These are phyloP conservation scores for Phaonia tiefii DNA, from an alignment of 2,888 invertebrate species.

Conservation along the genomic window DNA sequence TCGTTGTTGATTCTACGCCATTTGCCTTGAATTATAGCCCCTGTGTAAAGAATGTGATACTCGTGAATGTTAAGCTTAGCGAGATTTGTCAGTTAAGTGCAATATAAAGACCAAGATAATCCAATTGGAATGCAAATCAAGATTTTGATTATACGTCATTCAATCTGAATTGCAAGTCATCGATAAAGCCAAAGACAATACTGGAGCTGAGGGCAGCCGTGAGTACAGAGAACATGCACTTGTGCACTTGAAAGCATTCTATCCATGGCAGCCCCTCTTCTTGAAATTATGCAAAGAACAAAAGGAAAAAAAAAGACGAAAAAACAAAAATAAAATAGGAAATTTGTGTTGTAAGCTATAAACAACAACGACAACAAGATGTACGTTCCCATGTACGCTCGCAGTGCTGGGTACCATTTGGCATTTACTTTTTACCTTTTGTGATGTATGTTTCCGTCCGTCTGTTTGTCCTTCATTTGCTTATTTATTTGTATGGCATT, in stretches of 20 bases:
- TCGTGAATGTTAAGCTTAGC: too few relatives aligned
- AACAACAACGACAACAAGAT: neutral
- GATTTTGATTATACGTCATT: constrained; percentile 36
- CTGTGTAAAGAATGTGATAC: too few relatives aligned
- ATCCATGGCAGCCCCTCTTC: neutral
- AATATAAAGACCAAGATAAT: constrained; percentile 7
- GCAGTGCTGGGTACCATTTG: constrained; percentile 22
- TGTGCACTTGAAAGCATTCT: too few relatives aligned
- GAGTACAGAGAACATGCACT: constrained; percentile 1
- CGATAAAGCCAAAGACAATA: neutral
- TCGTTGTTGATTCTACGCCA: too few relatives aligned
- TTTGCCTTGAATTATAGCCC: too few relatives aligned
- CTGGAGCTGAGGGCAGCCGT: neutral
- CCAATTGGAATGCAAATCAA: constrained; percentile 26
- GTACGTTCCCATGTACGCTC: neutral
- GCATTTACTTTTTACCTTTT: constrained; percentile 19
- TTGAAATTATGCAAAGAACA: constrained; percentile 26
- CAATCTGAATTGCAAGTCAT: constrained; percentile 23
- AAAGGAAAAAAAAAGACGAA: neutral
- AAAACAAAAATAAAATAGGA: too few relatives aligned
- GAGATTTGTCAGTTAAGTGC: neutral
- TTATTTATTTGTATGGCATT: constrained; percentile 53
- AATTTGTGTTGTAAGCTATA: neutral
- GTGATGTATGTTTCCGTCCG: neutral
- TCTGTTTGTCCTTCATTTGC: constrained; percentile 30